A percentile compares a stretch with the other conserved stretches of the same genome.
Conservation (phyloP, 1,140 invertebrate genomes). For the Drosophila repletoides region DNA sequence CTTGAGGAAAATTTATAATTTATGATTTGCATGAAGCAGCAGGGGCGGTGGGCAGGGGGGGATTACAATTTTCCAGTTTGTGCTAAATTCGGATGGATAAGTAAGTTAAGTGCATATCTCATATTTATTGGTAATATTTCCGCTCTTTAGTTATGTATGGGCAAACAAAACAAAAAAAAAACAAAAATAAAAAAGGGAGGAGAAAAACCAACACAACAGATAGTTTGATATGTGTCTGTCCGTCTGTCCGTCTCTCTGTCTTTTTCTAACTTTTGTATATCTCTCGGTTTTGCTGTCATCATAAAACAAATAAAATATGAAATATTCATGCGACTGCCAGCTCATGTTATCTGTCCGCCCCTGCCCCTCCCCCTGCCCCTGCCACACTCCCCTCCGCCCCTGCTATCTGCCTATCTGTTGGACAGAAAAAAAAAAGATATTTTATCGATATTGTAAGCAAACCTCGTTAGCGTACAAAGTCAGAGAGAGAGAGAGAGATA, state of each 20-base stretch:
- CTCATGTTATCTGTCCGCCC: constrained; percentile 54
- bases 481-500: neutral
- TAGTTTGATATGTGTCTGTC: too few relatives aligned
- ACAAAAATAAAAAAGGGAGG: too few relatives aligned
- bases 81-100: constrained; percentile 1
- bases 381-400: neutral
- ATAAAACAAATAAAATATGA: constrained; percentile 54
- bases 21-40: constrained; percentile 15
- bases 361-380: neutral
- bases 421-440: constrained; percentile 33
- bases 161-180: constrained; percentile 26
- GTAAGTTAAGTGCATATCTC: constrained; percentile 12
- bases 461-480: constrained; percentile 39
- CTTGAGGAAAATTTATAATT: constrained; percentile 15
- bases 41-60: too few relatives aligned
- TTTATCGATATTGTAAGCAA: constrained; percentile 67
- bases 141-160: constrained; percentile 32
- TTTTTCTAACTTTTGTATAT: too few relatives aligned
- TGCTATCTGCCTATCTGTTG: constrained; percentile 27
- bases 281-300: constrained; percentile 37
- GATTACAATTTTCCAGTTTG: too few relatives aligned
- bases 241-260: neutral
- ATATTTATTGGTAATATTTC: constrained; percentile 44
- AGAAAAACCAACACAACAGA: constrained; percentile 11
- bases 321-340: constrained; percentile 59